Evolutionary conservation across 2,797 vertebrate genomes (phyloP).

Genomic region (Rhadinocentrus ornatus): DNA sequence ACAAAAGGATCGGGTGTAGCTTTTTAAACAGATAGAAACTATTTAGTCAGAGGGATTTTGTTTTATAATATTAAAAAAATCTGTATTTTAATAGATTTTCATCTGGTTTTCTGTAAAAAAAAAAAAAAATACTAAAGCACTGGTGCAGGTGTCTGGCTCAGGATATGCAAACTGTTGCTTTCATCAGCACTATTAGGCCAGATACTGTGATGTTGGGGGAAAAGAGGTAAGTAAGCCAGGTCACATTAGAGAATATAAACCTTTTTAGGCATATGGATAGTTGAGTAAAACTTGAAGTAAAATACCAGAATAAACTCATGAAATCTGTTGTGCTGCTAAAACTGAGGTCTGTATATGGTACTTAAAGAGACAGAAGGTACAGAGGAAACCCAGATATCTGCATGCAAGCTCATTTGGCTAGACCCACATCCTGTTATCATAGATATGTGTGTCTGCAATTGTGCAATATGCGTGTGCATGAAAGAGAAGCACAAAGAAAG

Average conservation of each 20-base stretch:
- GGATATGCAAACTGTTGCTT: conserved; percentile 8
- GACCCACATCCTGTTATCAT: conserved; percentile 76
- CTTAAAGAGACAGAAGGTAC: conserved; percentile 42
- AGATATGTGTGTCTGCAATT: conserved; percentile 4
- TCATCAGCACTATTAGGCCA: conserved; percentile 45
- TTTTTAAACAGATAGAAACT: background rate
- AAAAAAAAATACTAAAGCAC: background rate
- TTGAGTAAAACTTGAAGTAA: conserved; percentile 32
- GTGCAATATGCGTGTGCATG: conserved; percentile 2
- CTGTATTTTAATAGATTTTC: background rate
- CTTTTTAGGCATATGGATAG: conserved; percentile 20
- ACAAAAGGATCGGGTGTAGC: background rate
- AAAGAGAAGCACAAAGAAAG: conserved; percentile 20
- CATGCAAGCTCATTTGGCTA: conserved; percentile 42
- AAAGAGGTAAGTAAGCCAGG: conserved; percentile 57
- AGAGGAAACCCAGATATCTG: conserved; percentile 58
- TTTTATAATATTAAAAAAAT: background rate
- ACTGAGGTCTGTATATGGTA: conserved; percentile 13
- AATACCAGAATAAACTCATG: conserved; percentile 18
- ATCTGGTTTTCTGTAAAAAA: background rate
- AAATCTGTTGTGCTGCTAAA: conserved; percentile 17
- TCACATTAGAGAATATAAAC: conserved; percentile 60
- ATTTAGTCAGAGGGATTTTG: background rate
- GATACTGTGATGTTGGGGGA: conserved; percentile 26
- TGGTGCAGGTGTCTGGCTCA: conserved; percentile 13